Conservation (phyloP, 2,888 invertebrate genomes). For the Perizoma affinitatum region DNA sequence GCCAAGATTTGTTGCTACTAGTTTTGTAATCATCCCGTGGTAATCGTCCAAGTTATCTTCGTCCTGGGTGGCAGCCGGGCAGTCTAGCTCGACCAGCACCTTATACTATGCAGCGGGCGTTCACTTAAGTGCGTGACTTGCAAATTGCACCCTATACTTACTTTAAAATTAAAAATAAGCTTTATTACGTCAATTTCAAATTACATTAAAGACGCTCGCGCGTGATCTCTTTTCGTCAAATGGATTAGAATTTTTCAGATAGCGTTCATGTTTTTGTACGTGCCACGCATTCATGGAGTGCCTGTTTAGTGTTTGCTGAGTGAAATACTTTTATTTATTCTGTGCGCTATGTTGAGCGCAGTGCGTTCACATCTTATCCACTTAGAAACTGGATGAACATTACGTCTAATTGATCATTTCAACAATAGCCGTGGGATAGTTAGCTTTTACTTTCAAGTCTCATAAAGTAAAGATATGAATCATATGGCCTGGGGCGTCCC, state of each 20-base stretch:
- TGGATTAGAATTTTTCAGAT: too few species aligned
- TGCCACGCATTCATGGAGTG: too few species aligned
- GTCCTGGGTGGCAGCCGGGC: slow-evolving; percentile 66
- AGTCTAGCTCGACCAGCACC: slow-evolving; percentile 56
- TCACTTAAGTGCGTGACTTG: slow-evolving; percentile 44
- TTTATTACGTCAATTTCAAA: background rate
- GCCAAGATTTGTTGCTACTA: too few species aligned
- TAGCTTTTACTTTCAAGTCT: slow-evolving; percentile 37
- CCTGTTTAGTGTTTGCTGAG: too few species aligned
- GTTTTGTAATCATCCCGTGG: background rate
- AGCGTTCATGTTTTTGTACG: too few species aligned
- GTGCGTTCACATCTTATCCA: slow-evolving; percentile 43
- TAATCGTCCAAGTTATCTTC: slow-evolving; percentile 31
- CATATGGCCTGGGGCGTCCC: slow-evolving; percentile 49
- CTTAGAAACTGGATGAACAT: slow-evolving; percentile 33
- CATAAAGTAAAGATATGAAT: slow-evolving; percentile 51
- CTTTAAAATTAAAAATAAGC: slow-evolving; percentile 6
- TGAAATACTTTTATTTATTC: background rate
- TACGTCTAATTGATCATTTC: slow-evolving; percentile 38
- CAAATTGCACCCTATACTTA: slow-evolving; percentile 37
- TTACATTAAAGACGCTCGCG: background rate
- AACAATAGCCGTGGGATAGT: slow-evolving; percentile 28
- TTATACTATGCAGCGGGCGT: slow-evolving; percentile 53
- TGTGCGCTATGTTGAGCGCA: slow-evolving; percentile 19
- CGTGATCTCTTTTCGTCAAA: too few species aligned